Evolutionary conservation across 2,797 vertebrate genomes (phyloP), one percentile per base, ranked within the genome.

Genomic region (Pangasius djambal): DNA sequence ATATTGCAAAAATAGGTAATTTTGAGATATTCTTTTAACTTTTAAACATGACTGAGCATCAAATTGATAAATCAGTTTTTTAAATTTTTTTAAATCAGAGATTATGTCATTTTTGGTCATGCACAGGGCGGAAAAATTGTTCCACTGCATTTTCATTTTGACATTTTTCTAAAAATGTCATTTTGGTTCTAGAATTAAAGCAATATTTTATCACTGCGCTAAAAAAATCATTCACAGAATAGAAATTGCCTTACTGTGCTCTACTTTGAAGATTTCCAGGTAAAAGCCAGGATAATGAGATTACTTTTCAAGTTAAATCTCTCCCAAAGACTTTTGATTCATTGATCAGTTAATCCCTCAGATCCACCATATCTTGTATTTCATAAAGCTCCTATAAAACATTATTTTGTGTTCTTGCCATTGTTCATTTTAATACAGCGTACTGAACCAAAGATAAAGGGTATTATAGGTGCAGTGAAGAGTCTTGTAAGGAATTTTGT

Each of bases 241-340:
- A 83, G 88, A 90, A 91, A 88, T 83, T 89, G 83, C 81, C 57
- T 88, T 22, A 44, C 86, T 55, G 87, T 92, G 89, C 13, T 92
- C 92, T 91, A 89, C 92, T 78, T 89, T 92, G 70, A 89, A 92
- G 89, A 86, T 91, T 91, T 88, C 89, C 88, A 20, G 84, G 92
- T 94, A 93, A 93, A 94, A 94, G 91, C 92, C 89, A 83, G 91
- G 91, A 91, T 93, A 93, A 94, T 90, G 92, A 92, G 93, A 90
- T 93, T 92, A 92, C 67, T 79, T 88, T 85, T 65, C 57, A 90
- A 89, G 83, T 91, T 90, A 90, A 90, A 89, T 94, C 44, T 88
- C 65, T 81, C 91, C 92, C 91, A 92, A 94, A 92, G 89, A 82
- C 89, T 91, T 91, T 88, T 92, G 90, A 94, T 93, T 93, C 93